These are phyloP conservation scores for Tokudaia tokunoshimensis DNA, from an alignment of 2,797 vertebrate species.

Conservation along the genomic window DNA sequence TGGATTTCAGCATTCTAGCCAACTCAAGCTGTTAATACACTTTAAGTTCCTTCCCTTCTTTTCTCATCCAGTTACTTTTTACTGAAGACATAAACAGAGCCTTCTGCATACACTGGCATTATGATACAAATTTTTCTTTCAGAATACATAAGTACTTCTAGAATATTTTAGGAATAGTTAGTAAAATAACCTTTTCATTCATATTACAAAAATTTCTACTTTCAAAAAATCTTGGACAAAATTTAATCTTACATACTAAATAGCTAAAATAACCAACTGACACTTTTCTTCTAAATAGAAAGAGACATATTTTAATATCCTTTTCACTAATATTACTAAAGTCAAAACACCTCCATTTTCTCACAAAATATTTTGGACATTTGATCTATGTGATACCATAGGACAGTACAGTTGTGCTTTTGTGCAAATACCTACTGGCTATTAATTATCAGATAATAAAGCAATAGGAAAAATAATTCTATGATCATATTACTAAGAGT, in stretches of 20 bases:
- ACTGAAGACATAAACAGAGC: neutral
- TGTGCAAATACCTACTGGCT: neutral
- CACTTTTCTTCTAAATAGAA: neutral
- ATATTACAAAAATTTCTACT: neutral
- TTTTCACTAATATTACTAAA: neutral
- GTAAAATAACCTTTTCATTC: neutral
- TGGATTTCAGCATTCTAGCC: neutral
- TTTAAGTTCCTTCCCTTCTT: neutral
- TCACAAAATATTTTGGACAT: neutral
- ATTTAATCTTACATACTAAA: neutral
- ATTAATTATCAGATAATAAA: slow-evolving; percentile 20
- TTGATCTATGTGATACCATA: neutral
- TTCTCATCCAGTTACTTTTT: neutral
- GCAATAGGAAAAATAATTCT: neutral
- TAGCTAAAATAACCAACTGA: neutral
- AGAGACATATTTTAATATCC: neutral
- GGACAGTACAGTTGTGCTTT: neutral
- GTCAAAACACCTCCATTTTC: neutral
- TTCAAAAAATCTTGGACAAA: slow-evolving; percentile 20
- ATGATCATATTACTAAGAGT: neutral
- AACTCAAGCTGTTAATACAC: neutral
- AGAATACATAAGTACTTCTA: neutral
- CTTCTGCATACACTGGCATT: neutral
- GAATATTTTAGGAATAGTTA: neutral
- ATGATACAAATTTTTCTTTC: neutral